Percentiles rank a stretch among this genome's conserved stretches.
phyloP scores from a whole-genome alignment of 2,888 invertebrate species.

The Glyphotaelius pellucidus region DNA sequence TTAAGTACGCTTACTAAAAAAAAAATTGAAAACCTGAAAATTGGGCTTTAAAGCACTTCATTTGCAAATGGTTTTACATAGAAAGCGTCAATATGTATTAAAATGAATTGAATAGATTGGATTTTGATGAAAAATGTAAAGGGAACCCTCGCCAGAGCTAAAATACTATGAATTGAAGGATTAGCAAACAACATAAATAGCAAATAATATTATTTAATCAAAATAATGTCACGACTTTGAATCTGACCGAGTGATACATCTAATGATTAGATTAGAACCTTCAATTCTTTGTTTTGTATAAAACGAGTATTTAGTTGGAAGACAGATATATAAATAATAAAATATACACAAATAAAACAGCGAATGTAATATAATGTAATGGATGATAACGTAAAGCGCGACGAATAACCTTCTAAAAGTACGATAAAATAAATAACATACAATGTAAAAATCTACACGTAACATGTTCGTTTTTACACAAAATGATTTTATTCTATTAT shows the following conservation, averaged over 20 bases:
- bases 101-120: not conserved
- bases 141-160: not conserved
- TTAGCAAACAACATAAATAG: slow-evolving; percentile 5
- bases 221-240: not conserved
- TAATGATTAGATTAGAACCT: not conserved
- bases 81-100: not conserved
- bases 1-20: not conserved
- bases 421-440: slow-evolving; percentile 34
- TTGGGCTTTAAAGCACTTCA: not conserved
- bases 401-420: slow-evolving; percentile 7
- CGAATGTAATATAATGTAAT: not conserved
- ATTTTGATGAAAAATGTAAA: not conserved
- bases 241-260: not conserved
- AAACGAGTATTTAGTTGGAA: not conserved
- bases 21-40: not conserved
- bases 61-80: not conserved
- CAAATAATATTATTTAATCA: not conserved
- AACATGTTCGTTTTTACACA: slow-evolving; percentile 53
- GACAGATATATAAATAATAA: not conserved
- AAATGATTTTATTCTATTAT: slow-evolving; percentile 62
- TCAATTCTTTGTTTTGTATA: not conserved
- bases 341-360: not conserved
- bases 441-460: slow-evolving; percentile 58
- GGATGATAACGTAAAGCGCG: not conserved
- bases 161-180: not conserved